Evolutionary conservation across 1,140 invertebrate genomes (phyloP).

Genomic region (Pomacea maculata): DNA sequence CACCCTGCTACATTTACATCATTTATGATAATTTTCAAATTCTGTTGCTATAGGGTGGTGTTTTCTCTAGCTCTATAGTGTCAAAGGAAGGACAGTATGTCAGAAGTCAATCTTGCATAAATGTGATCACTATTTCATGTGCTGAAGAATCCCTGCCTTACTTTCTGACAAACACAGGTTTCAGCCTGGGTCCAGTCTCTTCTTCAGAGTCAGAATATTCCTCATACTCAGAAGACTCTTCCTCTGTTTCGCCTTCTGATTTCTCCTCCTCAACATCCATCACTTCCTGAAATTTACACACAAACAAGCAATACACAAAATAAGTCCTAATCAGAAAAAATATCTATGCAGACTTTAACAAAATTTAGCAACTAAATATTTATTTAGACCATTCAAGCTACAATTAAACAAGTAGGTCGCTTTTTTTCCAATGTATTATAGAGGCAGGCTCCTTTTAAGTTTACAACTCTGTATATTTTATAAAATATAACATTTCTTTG

Average conservation of each 20-base stretch:
- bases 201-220: slow-evolving; percentile 79
- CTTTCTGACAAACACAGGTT: slow-evolving; percentile 97
- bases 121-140: neutral
- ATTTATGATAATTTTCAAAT: no score
- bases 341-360: neutral
- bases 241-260: slow-evolving; percentile 73
- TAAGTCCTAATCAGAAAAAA: neutral
- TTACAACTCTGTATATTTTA: neutral
- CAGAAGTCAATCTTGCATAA: no score
- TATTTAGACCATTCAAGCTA: neutral
- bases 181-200: slow-evolving; percentile 87
- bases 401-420: no score
- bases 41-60: no score
- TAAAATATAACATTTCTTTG: no score
- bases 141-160: slow-evolving; percentile 44
- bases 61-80: neutral
- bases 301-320: neutral
- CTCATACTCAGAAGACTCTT: slow-evolving; percentile 72
- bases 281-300: slow-evolving; percentile 64
- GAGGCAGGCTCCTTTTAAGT: neutral
- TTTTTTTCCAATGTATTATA: no score
- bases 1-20: no score
- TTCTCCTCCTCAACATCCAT: slow-evolving; percentile 77
- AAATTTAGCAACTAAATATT: neutral
- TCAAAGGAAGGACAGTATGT: no score